These are phyloP conservation scores for Mormyrops boulengeri DNA, from an alignment of 2,797 vertebrate genomes.

Conservation along the genomic window DNA sequence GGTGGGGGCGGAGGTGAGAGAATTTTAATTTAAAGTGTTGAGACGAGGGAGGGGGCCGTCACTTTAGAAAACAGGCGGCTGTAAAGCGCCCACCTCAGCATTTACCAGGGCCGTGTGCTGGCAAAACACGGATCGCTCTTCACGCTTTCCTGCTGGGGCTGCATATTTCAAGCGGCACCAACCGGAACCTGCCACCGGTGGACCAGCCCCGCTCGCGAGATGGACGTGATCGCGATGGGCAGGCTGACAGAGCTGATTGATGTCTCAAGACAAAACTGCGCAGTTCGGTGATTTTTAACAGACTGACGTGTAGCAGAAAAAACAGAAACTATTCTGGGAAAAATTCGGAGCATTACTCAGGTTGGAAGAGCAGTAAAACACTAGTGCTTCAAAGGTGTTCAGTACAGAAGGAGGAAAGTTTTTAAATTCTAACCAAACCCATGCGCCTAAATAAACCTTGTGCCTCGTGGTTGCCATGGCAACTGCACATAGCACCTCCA, in stretches of 20 bases:
- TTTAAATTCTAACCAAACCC: neutral
- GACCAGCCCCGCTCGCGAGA: neutral
- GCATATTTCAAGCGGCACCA: neutral
- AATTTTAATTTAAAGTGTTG: slow-evolving; percentile 18
- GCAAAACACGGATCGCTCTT: slow-evolving; percentile 51
- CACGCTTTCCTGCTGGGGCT: slow-evolving; percentile 61
- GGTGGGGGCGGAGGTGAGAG: neutral
- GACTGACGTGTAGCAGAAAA: neutral
- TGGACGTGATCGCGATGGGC: neutral
- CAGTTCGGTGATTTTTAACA: neutral
- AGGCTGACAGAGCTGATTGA: neutral
- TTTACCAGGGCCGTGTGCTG: slow-evolving; percentile 44
- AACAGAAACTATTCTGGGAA: neutral
- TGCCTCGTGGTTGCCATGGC: neutral
- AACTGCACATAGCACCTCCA: neutral
- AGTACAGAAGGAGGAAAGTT: neutral
- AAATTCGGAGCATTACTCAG: neutral
- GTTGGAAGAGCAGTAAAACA: neutral
- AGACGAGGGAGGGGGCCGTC: slow-evolving; percentile 32
- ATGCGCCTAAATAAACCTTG: neutral
- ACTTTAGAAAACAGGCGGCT: slow-evolving; percentile 32
- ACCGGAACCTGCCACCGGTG: neutral
- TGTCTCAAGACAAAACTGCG: neutral
- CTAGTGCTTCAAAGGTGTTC: neutral
- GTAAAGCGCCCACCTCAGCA: slow-evolving; percentile 17